These are phyloP conservation scores for Xestia ashworthii DNA, from an alignment of 2,888 invertebrate species.

Conservation along the genomic window DNA sequence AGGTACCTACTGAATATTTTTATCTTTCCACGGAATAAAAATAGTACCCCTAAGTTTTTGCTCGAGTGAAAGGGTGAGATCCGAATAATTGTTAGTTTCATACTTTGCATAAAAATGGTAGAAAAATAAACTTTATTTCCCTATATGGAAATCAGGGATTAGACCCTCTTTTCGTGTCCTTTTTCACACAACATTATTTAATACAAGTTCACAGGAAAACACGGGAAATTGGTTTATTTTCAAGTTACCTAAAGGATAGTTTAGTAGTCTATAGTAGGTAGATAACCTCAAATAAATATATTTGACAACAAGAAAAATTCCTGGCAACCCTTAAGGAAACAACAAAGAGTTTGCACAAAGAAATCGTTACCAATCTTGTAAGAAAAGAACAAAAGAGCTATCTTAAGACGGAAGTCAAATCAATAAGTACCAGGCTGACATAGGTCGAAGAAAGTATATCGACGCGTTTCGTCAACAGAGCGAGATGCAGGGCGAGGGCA, in stretches of 20 bases:
- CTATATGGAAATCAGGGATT: background rate
- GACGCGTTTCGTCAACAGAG: conserved; percentile 70
- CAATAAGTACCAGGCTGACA: conserved; percentile 66
- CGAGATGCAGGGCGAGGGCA: conserved; percentile 72
- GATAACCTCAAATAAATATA: background rate
- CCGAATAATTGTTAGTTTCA: background rate
- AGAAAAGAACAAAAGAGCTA: conserved; percentile 29
- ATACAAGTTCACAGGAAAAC: background rate
- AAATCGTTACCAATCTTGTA: conserved; percentile 14
- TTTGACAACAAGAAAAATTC: background rate
- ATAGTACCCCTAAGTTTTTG: background rate
- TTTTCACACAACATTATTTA: background rate
- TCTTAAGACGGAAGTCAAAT: conserved; percentile 43
- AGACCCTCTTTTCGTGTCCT: background rate
- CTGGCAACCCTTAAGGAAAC: conserved; percentile 4
- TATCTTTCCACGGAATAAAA: conserved; percentile 18
- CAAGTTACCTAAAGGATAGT: no score
- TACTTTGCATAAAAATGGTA: background rate
- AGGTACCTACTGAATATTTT: conserved; percentile 32
- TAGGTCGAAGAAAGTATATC: conserved; percentile 67
- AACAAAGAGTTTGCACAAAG: background rate
- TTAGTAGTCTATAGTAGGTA: background rate
- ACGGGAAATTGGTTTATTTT: background rate
- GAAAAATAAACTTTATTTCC: background rate
- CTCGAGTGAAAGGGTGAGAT: conserved; percentile 1